phyloP scores from a whole-genome alignment of 1,140 invertebrate species.

The Euborellia annulipes region DNA sequence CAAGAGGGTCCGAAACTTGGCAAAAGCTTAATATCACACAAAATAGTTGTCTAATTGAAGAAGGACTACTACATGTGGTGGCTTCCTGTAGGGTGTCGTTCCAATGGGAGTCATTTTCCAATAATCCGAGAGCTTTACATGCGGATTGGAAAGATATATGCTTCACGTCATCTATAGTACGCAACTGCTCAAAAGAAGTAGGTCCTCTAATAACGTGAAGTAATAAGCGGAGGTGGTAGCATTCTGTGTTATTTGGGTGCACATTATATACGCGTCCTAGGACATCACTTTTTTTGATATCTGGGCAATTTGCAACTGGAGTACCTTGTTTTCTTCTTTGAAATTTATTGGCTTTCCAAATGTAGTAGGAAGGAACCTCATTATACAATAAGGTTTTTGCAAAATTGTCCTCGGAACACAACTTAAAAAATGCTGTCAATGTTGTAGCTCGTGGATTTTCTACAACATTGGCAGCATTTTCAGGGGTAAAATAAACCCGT shows the following conservation, averaged over 20 bases:
- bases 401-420: conserved; percentile 21
- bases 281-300: conserved; percentile 14
- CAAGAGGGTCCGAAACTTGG: conserved; percentile 16
- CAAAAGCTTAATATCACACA: conserved; percentile 22
- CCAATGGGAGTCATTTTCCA: conserved; percentile 27
- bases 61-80: conserved; percentile 16
- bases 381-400: conserved; percentile 23
- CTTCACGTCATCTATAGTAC: conserved; percentile 8
- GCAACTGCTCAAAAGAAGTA: conserved; percentile 9
- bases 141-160: conserved; percentile 13
- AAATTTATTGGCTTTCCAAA: conserved; percentile 20
- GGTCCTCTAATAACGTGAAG: conserved; percentile 17
- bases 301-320: conserved; percentile 16
- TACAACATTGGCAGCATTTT: conserved; percentile 17
- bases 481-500: conserved; percentile 13
- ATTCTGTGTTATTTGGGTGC: conserved; percentile 26
- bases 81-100: conserved; percentile 23
- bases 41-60: conserved; percentile 28
- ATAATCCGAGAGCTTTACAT: conserved; percentile 21
- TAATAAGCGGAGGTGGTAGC: conserved; percentile 29
- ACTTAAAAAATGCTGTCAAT: conserved; percentile 21
- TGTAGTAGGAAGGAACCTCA: conserved; percentile 25
- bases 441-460: conserved; percentile 16
- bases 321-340: conserved; percentile 18
- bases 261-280: conserved; percentile 23